Evolutionary conservation across 2,888 invertebrate species (phyloP), one percentile per base, ranked within the genome.

Genomic region (Drosophila atripex): DNA sequence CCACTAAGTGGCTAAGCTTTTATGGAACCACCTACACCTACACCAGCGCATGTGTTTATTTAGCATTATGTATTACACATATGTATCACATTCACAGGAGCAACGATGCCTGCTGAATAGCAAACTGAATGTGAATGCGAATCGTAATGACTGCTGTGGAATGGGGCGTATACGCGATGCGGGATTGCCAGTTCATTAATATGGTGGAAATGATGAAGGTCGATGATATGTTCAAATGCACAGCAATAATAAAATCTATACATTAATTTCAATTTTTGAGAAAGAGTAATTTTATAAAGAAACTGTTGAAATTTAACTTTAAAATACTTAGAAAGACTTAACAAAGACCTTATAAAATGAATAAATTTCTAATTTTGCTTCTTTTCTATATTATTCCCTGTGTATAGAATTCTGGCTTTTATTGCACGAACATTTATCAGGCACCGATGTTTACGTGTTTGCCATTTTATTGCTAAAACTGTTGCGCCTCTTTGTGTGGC

Each of bases 381-480:
- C n/a, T 16, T 9, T n/a, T 7, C n/a, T 1, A 1, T 3, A 25
- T 3, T 46, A 45, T 45, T 63, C 5, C 11, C 51, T 21, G 35
- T 64, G 63, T 45, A 35, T 14, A 16, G 12, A 9, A 51, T 12
- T 38, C 32, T 16, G 64, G 50, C 25, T 41, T 38, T 52, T 65
- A 50, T 51, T 59, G 65, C 60, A 83, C 86, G 80, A 86, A 80
- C 78, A 80, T 77, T 84, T 80, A 78, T 71, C 71, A 77, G 86
- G 59, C 82, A 72, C 66, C 57, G 57, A 78, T 86, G 76, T 78
- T 84, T 80, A 83, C 80, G 86, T 80, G 80, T 78, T 77, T 77
- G 74, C 74, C 80, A 78, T 85, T 85, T 79, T 73, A 85, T 77
- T 76, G 74, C 79, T 78, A 72, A 77, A 85, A 85, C 85, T 85